Base-by-base conservation (phyloP, 2,888 invertebrate species). In the Ceraclea dissimilis region DNA sequence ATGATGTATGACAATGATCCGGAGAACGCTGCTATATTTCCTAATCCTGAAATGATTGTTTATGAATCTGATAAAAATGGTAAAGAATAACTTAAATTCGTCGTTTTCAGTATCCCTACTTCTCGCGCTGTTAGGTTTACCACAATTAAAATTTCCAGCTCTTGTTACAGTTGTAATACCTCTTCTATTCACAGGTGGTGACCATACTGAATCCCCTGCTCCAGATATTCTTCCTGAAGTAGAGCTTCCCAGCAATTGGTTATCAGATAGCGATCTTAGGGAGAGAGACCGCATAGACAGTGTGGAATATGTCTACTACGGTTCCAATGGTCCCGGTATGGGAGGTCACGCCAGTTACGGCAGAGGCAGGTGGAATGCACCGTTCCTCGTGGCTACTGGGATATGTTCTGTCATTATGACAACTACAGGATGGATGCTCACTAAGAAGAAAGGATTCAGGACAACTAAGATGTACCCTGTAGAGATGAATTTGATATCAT, bases 211-310 rank as follows among this genome's bases (percentile, higher is more conserved):
- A 16, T 39, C 39, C 5, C 16, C 39, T n/a, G 39, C 13, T 39
- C 51, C 57, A 6, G 79, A 70, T 63, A 75, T 79, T 10, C 63
- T 72, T 4, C 68, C 73, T 2, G 79, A 81, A 50, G 67, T 79
- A 2, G 80, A 81, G 46, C 63, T 84, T 2, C 83, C 83, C 0
- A 83, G 83, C 58, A 81, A 83, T 65, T 82, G 83, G 1, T 66
- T 84, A 39, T 82, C 83, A 0, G 84, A 84, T 64, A 78, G 79
- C 0, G 85, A 85, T 67, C 70, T 86, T 2, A 80, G 81, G 62
- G 85, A 85, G 62, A 84, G 85, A 64, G 84, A 85, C 64, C 80
- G 84, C 43, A 87, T 87, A 52, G 86, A 86, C 65, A 85, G 85
- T 65, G 81, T 86, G 49, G 85, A 85, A 67, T 86, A 86, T 66